Conservation (phyloP, 1,140 invertebrate species). For the Plutomurus gul region DNA sequence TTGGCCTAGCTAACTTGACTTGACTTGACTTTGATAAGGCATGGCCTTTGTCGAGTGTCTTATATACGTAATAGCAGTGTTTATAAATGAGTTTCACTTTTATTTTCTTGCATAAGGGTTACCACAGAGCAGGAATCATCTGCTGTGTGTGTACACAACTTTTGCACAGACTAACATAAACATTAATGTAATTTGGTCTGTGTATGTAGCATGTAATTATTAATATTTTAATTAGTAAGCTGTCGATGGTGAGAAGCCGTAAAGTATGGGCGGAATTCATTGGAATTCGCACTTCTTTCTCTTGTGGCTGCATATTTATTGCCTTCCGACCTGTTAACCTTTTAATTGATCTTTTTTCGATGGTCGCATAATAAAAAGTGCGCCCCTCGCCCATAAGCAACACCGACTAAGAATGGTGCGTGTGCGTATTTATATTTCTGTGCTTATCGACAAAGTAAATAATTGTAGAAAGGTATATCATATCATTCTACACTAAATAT, state of each 20-base stretch:
- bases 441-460: too few species aligned
- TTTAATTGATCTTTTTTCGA: not conserved
- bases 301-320: constrained; percentile 18
- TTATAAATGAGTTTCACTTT: too few species aligned
- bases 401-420: too few species aligned
- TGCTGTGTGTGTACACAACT: not conserved
- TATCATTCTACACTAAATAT: too few species aligned
- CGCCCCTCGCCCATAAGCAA: too few species aligned
- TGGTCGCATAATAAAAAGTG: not conserved
- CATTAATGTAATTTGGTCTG: constrained; percentile 22
- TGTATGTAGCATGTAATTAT: constrained; percentile 20
- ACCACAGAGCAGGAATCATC: too few species aligned
- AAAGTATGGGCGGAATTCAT: constrained; percentile 20
- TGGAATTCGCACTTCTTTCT: not conserved
- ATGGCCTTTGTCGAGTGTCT: not conserved
- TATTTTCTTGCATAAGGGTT: not conserved
- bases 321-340: not conserved
- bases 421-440: too few species aligned
- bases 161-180: not conserved
- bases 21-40: not conserved
- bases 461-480: too few species aligned
- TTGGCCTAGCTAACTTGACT: too few species aligned
- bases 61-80: not conserved
- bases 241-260: constrained; percentile 19
- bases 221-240: constrained; percentile 19